Evolutionary conservation across 2,888 invertebrate genomes (phyloP), one percentile per base, ranked within the genome.

Genomic region (Drosophila barbarae): DNA sequence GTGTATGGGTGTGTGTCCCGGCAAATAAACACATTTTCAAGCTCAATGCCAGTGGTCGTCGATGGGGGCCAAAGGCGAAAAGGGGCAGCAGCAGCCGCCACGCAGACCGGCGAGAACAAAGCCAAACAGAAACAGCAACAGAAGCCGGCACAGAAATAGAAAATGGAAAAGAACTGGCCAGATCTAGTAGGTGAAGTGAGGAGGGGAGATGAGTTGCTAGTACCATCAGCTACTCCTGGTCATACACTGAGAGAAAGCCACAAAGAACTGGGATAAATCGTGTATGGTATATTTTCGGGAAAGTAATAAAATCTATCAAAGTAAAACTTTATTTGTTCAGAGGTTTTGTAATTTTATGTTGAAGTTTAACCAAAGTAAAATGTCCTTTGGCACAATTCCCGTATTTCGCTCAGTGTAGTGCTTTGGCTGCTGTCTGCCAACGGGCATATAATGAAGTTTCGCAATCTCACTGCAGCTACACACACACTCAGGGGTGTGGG

Each of bases 1-100:
- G 10, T 18, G 15, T 28, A 28, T 35, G 42, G 13, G 35, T 49
- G 55, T 50, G 28, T 55, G 50, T 38, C 50, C 55, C 56, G 75
- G 82, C 60, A 80, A 85, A 82, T 85, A 80, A 85, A 81, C 84
- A 85, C 81, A 82, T 82, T 83, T 85, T 80, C 81, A 82, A 80
- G 84, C 84, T 80, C 81, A 82, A 84, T 81, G 80, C 83, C 80
- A 73, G 64, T 42, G 42, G 51, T 47, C 32, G 32, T 26, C 42
- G 51, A 26, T 38, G 8, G 46, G 30, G 51, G 42, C 61, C 61
- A 61, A 50, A 50, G 73, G 70, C 54, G 68, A 64, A 64, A 71
- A 46, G 59, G 49, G 30, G 55, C 26, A 26, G 6, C 42, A 6
- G n/a, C 23, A 18, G 52, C 42, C 18, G 42, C 42, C 26, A 42